A percentile compares a stretch with the other conserved stretches of the same genome.
phyloP scores from a whole-genome alignment of 2,888 invertebrate species.

The Mesorhabditis spiculigera region DNA sequence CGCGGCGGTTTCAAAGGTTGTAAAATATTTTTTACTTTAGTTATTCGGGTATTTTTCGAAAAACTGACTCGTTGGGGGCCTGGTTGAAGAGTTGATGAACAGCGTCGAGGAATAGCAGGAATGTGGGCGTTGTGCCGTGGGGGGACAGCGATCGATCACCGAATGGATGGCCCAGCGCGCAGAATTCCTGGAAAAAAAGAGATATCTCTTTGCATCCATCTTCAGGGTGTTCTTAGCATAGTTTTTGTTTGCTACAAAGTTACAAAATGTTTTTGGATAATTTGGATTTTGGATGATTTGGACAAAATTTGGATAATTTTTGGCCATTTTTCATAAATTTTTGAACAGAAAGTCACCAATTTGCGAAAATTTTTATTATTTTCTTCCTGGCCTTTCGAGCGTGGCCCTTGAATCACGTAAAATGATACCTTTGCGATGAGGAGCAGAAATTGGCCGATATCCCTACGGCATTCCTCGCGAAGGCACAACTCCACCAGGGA shows the following conservation, averaged over 20 bases:
- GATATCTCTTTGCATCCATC: background rate
- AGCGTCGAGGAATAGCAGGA: constrained; percentile 86
- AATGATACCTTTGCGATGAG: too few species aligned
- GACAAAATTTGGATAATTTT: too few species aligned
- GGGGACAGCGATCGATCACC: constrained; percentile 22
- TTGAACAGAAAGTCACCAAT: background rate
- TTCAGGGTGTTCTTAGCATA: background rate
- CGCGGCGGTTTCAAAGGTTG: constrained; percentile 4
- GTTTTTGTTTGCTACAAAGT: constrained; percentile 13
- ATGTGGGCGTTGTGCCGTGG: constrained; percentile 74
- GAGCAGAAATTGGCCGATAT: too few species aligned
- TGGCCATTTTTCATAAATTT: too few species aligned
- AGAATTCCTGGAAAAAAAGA: constrained; percentile 73
- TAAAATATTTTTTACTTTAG: background rate
- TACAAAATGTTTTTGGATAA: constrained; percentile 7
- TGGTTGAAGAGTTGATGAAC: constrained; percentile 86
- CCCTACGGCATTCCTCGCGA: too few species aligned
- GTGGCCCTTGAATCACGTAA: too few species aligned
- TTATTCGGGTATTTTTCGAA: background rate
- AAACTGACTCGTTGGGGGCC: constrained; percentile 71
- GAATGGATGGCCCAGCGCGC: constrained; percentile 40
- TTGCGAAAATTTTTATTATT: constrained; percentile 5
- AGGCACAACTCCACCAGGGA: constrained; percentile 78
- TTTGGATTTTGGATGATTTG: too few species aligned
- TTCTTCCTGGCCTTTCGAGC: too few species aligned